Evolutionary conservation across 2,888 invertebrate genomes (phyloP).

Genomic region (Torymus auratus): DNA sequence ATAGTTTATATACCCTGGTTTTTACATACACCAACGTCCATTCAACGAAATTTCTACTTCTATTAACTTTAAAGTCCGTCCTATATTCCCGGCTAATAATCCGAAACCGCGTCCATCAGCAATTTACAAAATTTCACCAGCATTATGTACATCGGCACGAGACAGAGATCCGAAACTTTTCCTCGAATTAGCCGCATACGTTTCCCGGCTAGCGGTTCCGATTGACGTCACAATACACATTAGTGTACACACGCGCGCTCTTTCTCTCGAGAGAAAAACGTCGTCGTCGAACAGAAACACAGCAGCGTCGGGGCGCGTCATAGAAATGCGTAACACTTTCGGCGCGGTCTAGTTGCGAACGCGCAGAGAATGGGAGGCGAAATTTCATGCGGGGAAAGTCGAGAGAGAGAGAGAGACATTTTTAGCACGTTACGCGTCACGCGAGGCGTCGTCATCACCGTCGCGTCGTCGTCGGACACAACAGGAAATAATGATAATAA

Average conservation of each 20-base stretch:
- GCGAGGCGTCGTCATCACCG: neutral
- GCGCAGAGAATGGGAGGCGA: constrained; percentile 10
- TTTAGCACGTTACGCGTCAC: constrained; percentile 42
- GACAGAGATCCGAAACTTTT: neutral
- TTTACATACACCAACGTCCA: no score
- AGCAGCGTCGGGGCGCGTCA: neutral
- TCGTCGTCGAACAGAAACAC: neutral
- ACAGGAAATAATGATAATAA: constrained; percentile 34
- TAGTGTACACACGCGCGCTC: no score
- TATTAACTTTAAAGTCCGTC: no score
- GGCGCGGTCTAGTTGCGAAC: constrained; percentile 49
- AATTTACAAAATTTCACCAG: no score
- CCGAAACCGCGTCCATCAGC: no score
- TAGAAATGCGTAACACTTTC: constrained; percentile 51
- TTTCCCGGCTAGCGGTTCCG: constrained; percentile 8
- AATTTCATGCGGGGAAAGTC: constrained; percentile 52
- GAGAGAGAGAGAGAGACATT: constrained; percentile 22
- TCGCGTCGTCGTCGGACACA: neutral
- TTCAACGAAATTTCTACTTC: no score
- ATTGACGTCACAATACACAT: neutral
- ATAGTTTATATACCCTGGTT: no score
- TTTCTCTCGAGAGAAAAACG: no score
- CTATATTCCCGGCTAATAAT: no score
- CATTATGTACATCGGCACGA: neutral
- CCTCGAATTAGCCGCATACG: neutral